phyloP scores from a whole-genome alignment of 2,797 vertebrate species.

The Neoniphon sammara region DNA sequence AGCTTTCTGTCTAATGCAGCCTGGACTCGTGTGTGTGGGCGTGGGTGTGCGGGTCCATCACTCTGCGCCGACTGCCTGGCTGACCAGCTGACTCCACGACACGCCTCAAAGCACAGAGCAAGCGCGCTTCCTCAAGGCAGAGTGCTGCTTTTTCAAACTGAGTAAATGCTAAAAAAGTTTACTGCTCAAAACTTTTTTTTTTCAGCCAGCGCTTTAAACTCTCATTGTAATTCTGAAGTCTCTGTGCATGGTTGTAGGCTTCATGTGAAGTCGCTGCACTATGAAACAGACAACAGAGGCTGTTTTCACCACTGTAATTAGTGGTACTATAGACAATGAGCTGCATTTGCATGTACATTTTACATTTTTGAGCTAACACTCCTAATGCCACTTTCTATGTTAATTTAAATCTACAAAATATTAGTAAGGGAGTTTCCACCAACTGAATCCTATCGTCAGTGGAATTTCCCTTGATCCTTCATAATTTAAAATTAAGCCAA shows the following conservation, averaged over 20 bases:
- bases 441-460: too few species aligned
- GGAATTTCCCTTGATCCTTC: too few species aligned
- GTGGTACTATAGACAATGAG: neutral
- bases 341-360: neutral
- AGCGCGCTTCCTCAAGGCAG: neutral
- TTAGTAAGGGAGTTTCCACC: neutral
- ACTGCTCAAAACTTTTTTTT: neutral
- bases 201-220: neutral
- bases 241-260: neutral
- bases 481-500: too few species aligned
- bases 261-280: neutral
- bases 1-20: slow-evolving; percentile 45
- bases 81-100: slow-evolving; percentile 52
- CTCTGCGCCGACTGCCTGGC: slow-evolving; percentile 54
- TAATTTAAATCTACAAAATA: too few species aligned
- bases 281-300: neutral
- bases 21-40: slow-evolving; percentile 46
- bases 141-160: neutral
- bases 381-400: too few species aligned
- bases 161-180: slow-evolving; percentile 32
- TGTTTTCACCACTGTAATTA: neutral
- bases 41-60: slow-evolving; percentile 58
- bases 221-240: neutral
- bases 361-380: neutral
- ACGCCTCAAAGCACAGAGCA: slow-evolving; percentile 55